Evolutionary conservation across 2,797 vertebrate species (phyloP).

Genomic region (Rhabdomys pumilio): DNA sequence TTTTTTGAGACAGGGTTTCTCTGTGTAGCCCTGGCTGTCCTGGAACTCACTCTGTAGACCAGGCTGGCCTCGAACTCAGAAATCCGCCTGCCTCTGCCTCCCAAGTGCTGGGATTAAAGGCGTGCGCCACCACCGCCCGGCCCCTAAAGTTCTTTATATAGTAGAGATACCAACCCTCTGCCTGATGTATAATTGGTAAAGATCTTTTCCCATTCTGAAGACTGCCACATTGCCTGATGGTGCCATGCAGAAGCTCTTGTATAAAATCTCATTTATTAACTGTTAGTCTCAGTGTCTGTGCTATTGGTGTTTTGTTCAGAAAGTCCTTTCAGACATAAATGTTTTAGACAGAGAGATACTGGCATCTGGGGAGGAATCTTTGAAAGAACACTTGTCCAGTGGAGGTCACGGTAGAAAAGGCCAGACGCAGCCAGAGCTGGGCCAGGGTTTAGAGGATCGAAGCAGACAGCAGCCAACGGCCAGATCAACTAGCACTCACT

Average conservation of each 20-base stretch:
- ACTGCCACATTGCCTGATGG: too few species aligned
- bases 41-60: too few species aligned
- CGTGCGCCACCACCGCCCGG: too few species aligned
- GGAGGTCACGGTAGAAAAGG: neutral
- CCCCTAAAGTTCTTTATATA: neutral
- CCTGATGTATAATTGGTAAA: neutral
- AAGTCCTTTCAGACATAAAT: neutral
- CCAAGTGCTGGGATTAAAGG: too few species aligned
- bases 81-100: too few species aligned
- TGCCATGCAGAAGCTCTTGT: neutral
- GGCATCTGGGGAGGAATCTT: neutral
- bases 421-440: neutral
- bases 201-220: neutral
- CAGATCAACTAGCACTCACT: fast-evolving
- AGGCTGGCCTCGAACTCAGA: too few species aligned
- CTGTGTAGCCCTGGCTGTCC: too few species aligned
- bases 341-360: too few species aligned
- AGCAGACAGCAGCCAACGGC: neutral
- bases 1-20: too few species aligned
- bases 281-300: neutral
- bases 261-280: neutral
- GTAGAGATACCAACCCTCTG: neutral
- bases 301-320: neutral
- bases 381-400: neutral
- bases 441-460: neutral